Base-by-base conservation (phyloP, 1,140 invertebrate species). In the Neodiprion virginianus region DNA sequence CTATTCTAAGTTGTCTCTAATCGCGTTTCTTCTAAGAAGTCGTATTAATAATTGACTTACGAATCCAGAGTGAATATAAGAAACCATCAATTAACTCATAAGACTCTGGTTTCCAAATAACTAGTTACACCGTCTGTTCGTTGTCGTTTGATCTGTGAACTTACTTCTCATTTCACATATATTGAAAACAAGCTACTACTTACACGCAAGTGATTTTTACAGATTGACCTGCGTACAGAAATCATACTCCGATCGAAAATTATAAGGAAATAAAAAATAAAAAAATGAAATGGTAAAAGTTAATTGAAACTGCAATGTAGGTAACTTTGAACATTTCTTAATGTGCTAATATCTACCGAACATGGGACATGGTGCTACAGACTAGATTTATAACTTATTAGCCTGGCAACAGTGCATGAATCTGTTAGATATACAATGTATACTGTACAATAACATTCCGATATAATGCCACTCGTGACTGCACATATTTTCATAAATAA, bases 361-460 rank as follows among this genome's bases (percentile, higher is more conserved):
- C 75, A 71, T 78, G 76, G 71, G 78, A 79, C 76, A 74, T 72
- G 78, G 74, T 75, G 74, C 69, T 70, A 72, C 72, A 70, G 67
- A 75, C 49, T 21, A 75, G 49, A 23, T 61, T 65, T 71, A 47
- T 67, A 17, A 71, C 69, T 76, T 76, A 74, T 74, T 50, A 76
- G 66, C 80, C 76, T 73, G 74, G 71, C 76, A 74, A 77, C 75
- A 75, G 74, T 80, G 80, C 80, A 78, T 73, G 53, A 28, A 78
- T 77, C 72, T 72, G 72, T 72, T 68, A 77, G 76, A 79, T 78
- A 80, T 80, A 83, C 65, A 80, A 77, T 68, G 81, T 78, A 81
- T 50, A 79, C 81, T 84, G 81, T 84, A 84, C 83, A 84, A 79
- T 84, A 84, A 84, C 82, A 82, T 84, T 84, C 84, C 78, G 79